Conservation (phyloP, 2,113 vertebrate species). For the Micronisus gabar region DNA sequence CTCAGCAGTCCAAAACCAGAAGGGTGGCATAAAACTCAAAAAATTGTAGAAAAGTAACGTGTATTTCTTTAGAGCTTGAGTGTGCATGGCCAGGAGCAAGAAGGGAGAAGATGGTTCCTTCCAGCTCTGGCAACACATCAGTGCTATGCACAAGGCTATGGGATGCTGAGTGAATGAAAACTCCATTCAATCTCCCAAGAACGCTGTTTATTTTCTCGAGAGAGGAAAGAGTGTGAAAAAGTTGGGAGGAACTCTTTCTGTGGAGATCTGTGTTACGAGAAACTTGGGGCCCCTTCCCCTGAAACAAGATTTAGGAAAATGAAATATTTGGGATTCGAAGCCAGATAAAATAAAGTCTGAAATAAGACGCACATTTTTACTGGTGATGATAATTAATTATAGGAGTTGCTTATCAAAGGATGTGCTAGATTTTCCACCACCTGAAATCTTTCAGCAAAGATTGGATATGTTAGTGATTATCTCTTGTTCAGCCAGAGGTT, state of each 20-base stretch:
- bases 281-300: fast-evolving
- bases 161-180: background rate
- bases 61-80: background rate
- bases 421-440: background rate
- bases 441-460: background rate
- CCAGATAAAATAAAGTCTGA: background rate
- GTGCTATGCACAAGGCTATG: background rate
- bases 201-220: background rate
- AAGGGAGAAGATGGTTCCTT: background rate
- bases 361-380: background rate
- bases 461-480: constrained; percentile 1
- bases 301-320: background rate
- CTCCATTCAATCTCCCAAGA: background rate
- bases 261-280: background rate
- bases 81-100: background rate
- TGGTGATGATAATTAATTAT: background rate
- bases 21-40: background rate
- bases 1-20: background rate
- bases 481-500: background rate
- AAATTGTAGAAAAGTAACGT: background rate
- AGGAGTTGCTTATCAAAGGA: background rate
- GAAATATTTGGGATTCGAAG: background rate
- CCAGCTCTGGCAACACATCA: background rate
- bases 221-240: background rate
- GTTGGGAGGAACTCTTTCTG: background rate